Base-by-base conservation (phyloP, 2,888 invertebrate species). In the Philopedon plagiatum region DNA sequence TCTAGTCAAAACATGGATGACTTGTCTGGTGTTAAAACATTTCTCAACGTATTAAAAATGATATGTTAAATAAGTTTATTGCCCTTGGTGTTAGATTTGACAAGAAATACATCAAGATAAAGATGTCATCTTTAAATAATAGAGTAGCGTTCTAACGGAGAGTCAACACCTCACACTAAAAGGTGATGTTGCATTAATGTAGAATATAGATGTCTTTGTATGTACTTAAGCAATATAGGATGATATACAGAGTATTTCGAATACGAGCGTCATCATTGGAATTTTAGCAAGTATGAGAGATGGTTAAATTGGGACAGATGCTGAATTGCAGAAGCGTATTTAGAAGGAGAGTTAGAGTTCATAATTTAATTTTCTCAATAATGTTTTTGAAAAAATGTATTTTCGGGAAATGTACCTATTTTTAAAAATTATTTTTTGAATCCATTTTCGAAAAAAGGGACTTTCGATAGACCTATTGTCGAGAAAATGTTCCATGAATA, bases 41-140 rank as follows among this genome's bases (percentile, higher is more conserved):
- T 15, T 54, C 29, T 29, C 15, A 18, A 13, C 29, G 51, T n/a
- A 32, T 18, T 54, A 18, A 18, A 29, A 54, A 54, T 54, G 51
- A 29, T 54, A 54, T 54, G 51, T 15, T 54, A 32, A 54, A 23
- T 60, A 60, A 60, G 60, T 60, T 60, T 60, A 46, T 62, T 62
- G 62, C 44, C 62, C 49, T 62, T 29, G 49, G 29, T 62, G 29
- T 62, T 32, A 46, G 19, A 49, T 41, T 57, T 41, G 23, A 66
- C 57, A 56, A 66, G 66, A 46, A 57, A 44, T 54, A 56, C 44
- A 57, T 66, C 54, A 46, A 56, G 66, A 66, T 66, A 66, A 66
- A 66, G 39, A 44, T 66, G 57, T 66, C 66, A 66, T 58, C 56
- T 65, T 65, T 57, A 46, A 66, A 66, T 66, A 66, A 65, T 65